Percentiles rank a stretch among this genome's conserved stretches.
phyloP scores from a whole-genome alignment of 1,140 invertebrate genomes.

The Halotydeus destructor region DNA sequence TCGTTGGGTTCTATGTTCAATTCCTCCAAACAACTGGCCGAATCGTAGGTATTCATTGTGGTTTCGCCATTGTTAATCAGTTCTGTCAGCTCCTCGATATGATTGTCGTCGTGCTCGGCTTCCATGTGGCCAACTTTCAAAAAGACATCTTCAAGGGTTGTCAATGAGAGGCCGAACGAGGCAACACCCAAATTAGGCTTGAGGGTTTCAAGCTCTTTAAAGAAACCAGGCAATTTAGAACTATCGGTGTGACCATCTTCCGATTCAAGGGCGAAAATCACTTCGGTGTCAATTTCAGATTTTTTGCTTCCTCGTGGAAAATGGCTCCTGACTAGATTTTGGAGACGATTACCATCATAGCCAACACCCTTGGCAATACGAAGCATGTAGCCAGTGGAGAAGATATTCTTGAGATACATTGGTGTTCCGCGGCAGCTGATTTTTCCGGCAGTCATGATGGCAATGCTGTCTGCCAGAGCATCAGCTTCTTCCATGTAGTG shows the following conservation, averaged over 20 bases:
- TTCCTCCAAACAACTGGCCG: no score
- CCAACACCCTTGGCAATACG: no score
- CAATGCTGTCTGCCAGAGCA: slow-evolving; percentile 32
- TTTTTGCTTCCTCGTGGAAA: slow-evolving; percentile 7
- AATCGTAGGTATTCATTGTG: no score
- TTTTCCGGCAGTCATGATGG: slow-evolving; percentile 32
- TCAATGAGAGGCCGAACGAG: slow-evolving; percentile 52
- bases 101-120: no score
- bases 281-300: slow-evolving; percentile 24
- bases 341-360: no score
- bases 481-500: slow-evolving; percentile 99
- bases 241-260: no score
- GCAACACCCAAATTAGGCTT: slow-evolving; percentile 38
- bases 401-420: slow-evolving; percentile 32
- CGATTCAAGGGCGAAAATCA: no score
- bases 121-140: slow-evolving; percentile 42
- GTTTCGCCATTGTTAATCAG: no score
- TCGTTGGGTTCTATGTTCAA: no score
- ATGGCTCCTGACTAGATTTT: not conserved
- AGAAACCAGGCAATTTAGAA: no score
- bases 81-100: no score
- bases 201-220: slow-evolving; percentile 38
- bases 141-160: slow-evolving; percentile 69
- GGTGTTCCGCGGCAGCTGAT: slow-evolving; percentile 30
- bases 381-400: slow-evolving; percentile 20